Conservation (phyloP, 2,113 vertebrate genomes). For the Euleptes europaea region DNA sequence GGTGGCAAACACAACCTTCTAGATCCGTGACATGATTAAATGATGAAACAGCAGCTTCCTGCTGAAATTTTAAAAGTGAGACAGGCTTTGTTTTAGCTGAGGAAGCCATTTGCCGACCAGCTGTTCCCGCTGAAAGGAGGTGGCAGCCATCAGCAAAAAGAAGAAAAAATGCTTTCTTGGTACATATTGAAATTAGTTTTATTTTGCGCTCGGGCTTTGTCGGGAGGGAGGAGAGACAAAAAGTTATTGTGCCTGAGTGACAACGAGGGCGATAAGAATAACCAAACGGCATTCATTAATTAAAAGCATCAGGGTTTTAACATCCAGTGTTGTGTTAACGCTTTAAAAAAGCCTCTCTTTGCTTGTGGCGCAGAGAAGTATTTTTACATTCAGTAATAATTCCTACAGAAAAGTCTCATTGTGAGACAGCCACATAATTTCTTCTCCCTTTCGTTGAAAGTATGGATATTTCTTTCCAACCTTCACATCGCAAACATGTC, state of each 20-base stretch:
- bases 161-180: conserved; percentile 58
- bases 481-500: too few species aligned
- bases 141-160: conserved; percentile 64
- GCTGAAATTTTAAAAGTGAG: conserved; percentile 71
- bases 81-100: conserved; percentile 69
- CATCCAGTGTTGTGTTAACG: not conserved
- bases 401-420: not conserved
- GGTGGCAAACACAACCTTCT: conserved; percentile 70
- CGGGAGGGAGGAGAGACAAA: conserved; percentile 47
- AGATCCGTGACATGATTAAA: conserved; percentile 75
- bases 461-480: not conserved
- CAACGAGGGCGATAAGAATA: not conserved
- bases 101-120: conserved; percentile 73
- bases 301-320: conserved; percentile 1
- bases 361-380: not conserved
- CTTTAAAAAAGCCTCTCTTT: not conserved
- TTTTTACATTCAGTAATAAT: not conserved
- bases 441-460: not conserved
- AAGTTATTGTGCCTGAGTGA: conserved; percentile 44
- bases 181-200: conserved; percentile 67
- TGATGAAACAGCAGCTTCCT: conserved; percentile 73
- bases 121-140: conserved; percentile 73
- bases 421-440: not conserved
- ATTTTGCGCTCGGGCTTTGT: conserved; percentile 45
- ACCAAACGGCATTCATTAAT: not conserved